Evolutionary conservation across 2,797 vertebrate species (phyloP), one percentile per base, ranked within the genome.

Genomic region (Poliocrania exsul): DNA sequence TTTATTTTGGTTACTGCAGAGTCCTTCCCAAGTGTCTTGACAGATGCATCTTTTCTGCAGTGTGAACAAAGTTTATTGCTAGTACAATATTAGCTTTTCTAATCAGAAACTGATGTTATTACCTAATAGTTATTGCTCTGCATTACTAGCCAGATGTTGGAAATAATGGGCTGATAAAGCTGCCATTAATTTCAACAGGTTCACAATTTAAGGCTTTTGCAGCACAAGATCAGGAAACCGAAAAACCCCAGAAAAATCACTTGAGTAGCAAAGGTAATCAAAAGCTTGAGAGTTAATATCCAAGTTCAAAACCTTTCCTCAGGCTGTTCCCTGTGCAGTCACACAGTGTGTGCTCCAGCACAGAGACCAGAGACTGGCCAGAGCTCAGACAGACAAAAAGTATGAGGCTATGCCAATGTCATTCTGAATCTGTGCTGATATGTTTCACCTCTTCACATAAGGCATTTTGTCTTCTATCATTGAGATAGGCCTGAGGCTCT

Each of bases 121-220:
- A 81, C 85, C 79, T 95, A 97, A 95, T 91, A 96, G 94, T 91
- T 97, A 97, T 90, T 94, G 79, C 71, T 94, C 54, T 88, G 82
- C 58, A 93, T 94, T 97, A 94, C 87, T 85, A 93, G 91, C 84
- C 97, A 97, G 92, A 96, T 95, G 93, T 95, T 92, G 88, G 95
- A 96, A 97, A 97, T 97, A 97, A 95, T 81, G 88, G 95, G 54
- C 88, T 81, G 93, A 96, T 97, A 97, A 97, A 97, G 70, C 57
- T 94, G 60, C 92, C 92, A 83, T 97, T 96, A 97, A 97, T 97
- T 97, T 93, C 83, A 93, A 70, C 72, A 65, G 47, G 90, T 77
- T 95, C 97, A 97, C 56, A 93, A 71, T 95, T 97, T 95, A 92
- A 96, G 84, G 61, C 66, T 82, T 92, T 90, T 37, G 23, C 57